A percentile compares a stretch with the other conserved stretches of the same genome.
Conservation (phyloP, 2,797 vertebrate genomes). For the Poeciliopsis presidionis region DNA sequence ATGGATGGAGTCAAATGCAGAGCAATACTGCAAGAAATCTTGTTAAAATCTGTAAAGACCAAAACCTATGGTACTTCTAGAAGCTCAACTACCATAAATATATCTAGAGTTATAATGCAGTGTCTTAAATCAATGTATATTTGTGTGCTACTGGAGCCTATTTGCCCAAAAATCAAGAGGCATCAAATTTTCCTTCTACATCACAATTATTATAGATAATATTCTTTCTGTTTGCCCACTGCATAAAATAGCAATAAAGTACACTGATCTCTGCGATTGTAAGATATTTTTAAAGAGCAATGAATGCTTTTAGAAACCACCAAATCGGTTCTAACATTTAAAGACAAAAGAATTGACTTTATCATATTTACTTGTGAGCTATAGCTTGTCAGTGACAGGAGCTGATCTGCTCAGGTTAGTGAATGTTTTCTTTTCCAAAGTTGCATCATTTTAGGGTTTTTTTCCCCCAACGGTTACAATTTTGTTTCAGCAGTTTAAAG, state of each 20-base stretch:
- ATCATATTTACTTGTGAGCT: neutral
- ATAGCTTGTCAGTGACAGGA: neutral
- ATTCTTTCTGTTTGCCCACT: neutral
- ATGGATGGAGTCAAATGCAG: neutral
- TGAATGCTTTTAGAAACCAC: neutral
- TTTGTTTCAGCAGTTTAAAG: neutral
- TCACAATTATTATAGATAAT: neutral
- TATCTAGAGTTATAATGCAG: neutral
- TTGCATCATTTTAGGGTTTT: neutral
- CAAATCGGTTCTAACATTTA: neutral
- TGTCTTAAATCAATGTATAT: neutral
- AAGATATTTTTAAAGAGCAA: no score
- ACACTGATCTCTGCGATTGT: neutral
- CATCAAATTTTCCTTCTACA: neutral
- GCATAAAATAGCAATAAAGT: neutral
- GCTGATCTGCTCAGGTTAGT: neutral
- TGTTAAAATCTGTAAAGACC: neutral
- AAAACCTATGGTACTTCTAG: neutral
- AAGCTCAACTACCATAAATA: neutral
- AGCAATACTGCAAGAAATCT: neutral
- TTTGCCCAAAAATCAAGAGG: neutral
- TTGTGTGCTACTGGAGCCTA: neutral
- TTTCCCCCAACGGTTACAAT: no score
- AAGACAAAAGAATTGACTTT: neutral
- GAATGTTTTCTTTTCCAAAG: neutral